Percentiles rank a stretch among this genome's conserved stretches.
phyloP scores from a whole-genome alignment of 2,113 vertebrate species.

The Boleophthalmus pectinirostris region DNA sequence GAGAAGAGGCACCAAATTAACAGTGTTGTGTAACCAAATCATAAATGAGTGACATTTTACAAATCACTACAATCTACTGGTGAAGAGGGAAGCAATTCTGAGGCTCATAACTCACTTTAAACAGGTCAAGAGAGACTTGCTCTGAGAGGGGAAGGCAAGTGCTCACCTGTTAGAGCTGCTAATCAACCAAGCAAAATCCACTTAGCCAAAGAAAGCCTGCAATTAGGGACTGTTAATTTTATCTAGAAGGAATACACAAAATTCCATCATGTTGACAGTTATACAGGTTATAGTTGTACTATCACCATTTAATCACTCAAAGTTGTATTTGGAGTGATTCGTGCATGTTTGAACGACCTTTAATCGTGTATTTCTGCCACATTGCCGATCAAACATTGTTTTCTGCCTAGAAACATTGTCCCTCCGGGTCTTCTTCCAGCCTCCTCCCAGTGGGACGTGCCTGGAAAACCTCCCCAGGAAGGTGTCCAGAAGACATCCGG shows the following conservation, averaged over 20 bases:
- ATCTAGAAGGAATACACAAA: neutral
- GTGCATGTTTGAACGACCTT: no score
- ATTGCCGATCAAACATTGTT: no score
- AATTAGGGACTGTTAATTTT: neutral
- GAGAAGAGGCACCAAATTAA: conserved; percentile 39
- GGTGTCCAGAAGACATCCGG: no score
- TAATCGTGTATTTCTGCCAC: no score
- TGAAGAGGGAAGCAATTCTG: neutral
- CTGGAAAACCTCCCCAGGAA: no score
- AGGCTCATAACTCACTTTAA: neutral
- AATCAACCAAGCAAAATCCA: neutral
- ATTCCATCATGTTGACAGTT: neutral
- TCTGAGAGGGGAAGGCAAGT: neutral
- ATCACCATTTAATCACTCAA: no score
- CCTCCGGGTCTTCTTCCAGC: no score
- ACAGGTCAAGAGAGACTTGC: neutral
- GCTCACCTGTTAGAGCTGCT: neutral
- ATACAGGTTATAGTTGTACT: no score
- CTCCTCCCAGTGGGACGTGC: no score
- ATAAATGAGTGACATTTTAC: conserved; percentile 18
- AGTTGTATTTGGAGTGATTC: no score
- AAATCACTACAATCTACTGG: neutral
- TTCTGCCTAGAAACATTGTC: no score
- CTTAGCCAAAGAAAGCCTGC: neutral
- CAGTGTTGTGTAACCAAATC: conserved; percentile 40